A percentile compares a stretch with the other conserved stretches of the same genome.
These are phyloP conservation scores for Centropristis striata DNA, from an alignment of 2,113 vertebrate genomes.

Conservation along the genomic window DNA sequence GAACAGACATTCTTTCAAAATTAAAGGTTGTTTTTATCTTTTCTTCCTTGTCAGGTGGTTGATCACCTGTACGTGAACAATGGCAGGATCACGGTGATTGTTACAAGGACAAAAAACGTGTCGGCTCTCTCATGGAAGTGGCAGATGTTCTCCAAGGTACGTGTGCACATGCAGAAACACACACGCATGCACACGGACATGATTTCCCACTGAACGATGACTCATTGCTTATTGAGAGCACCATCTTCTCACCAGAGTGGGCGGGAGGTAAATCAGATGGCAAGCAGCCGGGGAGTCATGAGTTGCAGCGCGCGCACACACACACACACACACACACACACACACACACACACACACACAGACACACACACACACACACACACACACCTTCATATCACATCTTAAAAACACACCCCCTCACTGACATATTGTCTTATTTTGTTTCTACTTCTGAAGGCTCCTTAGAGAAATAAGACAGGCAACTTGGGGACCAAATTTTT, in stretches of 20 bases:
- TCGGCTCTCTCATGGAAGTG: not conserved
- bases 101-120: slow-evolving; percentile 19
- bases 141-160: slow-evolving; percentile 26
- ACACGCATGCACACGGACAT: not conserved
- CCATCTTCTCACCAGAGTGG: slow-evolving; percentile 41
- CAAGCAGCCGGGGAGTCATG: slow-evolving; percentile 26
- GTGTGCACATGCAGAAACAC: not conserved
- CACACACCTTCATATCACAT: not conserved
- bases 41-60: not conserved
- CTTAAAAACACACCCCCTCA: slow-evolving; percentile 15
- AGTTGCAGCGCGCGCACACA: not conserved
- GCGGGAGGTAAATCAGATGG: slow-evolving; percentile 45
- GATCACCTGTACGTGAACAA: slow-evolving; percentile 9
- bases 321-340: slow-evolving; percentile 1
- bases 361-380: slow-evolving; percentile 1
- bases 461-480: not conserved
- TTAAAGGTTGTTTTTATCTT: not conserved
- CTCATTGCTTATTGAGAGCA: slow-evolving; percentile 44
- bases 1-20: not conserved
- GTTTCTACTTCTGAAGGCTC: slow-evolving; percentile 19
- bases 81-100: slow-evolving; percentile 11
- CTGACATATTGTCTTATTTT: slow-evolving; percentile 20
- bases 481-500: slow-evolving; percentile 26
- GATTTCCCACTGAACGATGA: slow-evolving; percentile 29
- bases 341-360: not conserved